phyloP scores from a whole-genome alignment of 2,113 vertebrate species.

The Corydoras sp. region DNA sequence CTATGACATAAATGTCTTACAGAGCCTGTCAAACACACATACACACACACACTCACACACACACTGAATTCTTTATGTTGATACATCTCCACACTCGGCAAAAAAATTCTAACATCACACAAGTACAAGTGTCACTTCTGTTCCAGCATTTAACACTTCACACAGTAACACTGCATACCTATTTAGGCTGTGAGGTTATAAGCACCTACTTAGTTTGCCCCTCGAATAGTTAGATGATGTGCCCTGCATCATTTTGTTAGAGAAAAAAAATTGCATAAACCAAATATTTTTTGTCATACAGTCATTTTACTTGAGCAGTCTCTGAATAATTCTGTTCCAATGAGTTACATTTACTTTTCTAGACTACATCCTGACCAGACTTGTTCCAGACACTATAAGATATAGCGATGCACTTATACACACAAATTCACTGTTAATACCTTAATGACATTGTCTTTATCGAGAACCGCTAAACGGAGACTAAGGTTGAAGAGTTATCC shows the following conservation, averaged over 20 bases:
- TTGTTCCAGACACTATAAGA: no score
- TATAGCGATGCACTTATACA: neutral
- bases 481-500: slow-evolving; percentile 35
- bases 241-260: no score
- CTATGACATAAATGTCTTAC: slow-evolving; percentile 14
- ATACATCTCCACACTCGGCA: neutral
- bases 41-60: slow-evolving; percentile 30
- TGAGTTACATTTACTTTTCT: no score
- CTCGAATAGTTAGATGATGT: no score
- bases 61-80: neutral
- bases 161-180: no score
- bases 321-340: no score
- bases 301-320: no score
- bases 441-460: slow-evolving; percentile 42
- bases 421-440: neutral
- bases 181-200: no score
- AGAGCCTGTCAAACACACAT: slow-evolving; percentile 6
- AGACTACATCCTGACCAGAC: no score
- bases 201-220: no score
- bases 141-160: neutral
- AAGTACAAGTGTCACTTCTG: neutral
- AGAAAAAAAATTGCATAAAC: no score
- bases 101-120: neutral
- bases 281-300: no score
- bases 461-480: slow-evolving; percentile 37